Evolutionary conservation across 1,140 invertebrate genomes (phyloP).

Genomic region (Tetranychus urticae): DNA sequence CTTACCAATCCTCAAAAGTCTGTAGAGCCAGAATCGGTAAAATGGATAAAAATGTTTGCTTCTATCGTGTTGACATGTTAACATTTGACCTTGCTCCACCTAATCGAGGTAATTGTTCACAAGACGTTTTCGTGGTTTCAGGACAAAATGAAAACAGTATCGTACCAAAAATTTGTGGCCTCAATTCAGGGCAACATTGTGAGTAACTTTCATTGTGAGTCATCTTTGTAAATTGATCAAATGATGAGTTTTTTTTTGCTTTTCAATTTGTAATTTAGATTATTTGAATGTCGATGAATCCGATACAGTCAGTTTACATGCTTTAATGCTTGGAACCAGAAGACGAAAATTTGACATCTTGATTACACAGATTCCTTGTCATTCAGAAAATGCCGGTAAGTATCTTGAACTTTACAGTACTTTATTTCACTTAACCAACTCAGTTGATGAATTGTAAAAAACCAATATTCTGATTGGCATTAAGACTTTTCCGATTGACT

Average conservation of each 20-base stretch:
- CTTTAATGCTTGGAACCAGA: conserved; percentile 35
- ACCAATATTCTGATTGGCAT: too few species aligned
- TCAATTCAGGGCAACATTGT: conserved; percentile 60
- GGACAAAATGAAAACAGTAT: conserved; percentile 38
- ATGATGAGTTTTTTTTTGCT: not conserved
- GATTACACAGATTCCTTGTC: conserved; percentile 43
- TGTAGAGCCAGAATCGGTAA: conserved; percentile 12
- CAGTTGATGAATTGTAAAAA: not conserved
- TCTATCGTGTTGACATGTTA: conserved; percentile 49
- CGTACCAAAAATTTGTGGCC: conserved; percentile 46
- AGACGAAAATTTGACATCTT: conserved; percentile 47
- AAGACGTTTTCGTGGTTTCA: conserved; percentile 40
- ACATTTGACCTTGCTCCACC: conserved; percentile 31
- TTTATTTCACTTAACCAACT: not conserved
- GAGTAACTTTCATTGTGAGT: conserved; percentile 20
- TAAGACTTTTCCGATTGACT: too few species aligned
- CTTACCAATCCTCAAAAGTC: conserved; percentile 7
- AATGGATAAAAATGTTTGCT: conserved; percentile 30
- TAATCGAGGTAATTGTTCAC: conserved; percentile 39
- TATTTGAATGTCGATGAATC: conserved; percentile 15
- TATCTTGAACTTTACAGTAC: not conserved
- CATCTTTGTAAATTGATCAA: not conserved
- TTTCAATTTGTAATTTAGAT: conserved; percentile 8
- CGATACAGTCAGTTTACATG: conserved; percentile 12
- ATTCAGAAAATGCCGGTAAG: conserved; percentile 25